phyloP scores from a whole-genome alignment of 2,797 vertebrate species.

The Epinephelus awoara region DNA sequence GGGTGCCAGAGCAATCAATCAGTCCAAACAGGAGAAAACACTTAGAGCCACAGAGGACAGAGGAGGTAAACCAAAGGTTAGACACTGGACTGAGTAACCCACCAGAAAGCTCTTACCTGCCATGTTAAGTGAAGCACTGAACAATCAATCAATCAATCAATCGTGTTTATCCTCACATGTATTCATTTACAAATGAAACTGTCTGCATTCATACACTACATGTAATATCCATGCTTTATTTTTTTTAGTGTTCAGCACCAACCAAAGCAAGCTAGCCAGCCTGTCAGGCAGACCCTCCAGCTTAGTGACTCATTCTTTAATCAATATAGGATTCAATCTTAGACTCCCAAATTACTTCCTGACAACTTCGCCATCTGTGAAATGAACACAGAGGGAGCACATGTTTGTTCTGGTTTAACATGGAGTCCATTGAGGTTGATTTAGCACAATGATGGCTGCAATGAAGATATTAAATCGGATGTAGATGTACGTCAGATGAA shows the following conservation, averaged over 20 bases:
- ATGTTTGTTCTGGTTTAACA: slow-evolving; percentile 6
- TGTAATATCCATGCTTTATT: too few relatives aligned
- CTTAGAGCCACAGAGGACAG: slow-evolving; percentile 36
- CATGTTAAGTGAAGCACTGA: background rate
- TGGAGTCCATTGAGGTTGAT: slow-evolving; percentile 1
- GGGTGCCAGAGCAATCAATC: slow-evolving; percentile 42
- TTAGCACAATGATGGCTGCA: background rate
- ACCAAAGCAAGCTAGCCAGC: slow-evolving; percentile 5
- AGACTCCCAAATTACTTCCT: slow-evolving; percentile 40
- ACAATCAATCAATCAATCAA: background rate
- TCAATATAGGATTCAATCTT: slow-evolving; percentile 42
- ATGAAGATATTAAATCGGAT: background rate
- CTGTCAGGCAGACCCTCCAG: slow-evolving; percentile 4
- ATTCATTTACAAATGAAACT: background rate
- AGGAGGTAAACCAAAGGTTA: slow-evolving; percentile 41
- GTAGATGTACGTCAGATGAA: background rate
- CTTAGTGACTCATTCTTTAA: slow-evolving; percentile 40
- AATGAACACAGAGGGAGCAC: slow-evolving; percentile 3
- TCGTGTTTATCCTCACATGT: background rate
- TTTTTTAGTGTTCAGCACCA: background rate
- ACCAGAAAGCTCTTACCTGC: slow-evolving; percentile 3
- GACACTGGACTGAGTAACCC: slow-evolving; percentile 12
- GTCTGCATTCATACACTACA: background rate
- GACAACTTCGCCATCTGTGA: slow-evolving; percentile 31
- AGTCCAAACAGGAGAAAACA: slow-evolving; percentile 64